phyloP scores from a whole-genome alignment of 2,113 vertebrate species.

The Zosterops hypoxanthus region DNA sequence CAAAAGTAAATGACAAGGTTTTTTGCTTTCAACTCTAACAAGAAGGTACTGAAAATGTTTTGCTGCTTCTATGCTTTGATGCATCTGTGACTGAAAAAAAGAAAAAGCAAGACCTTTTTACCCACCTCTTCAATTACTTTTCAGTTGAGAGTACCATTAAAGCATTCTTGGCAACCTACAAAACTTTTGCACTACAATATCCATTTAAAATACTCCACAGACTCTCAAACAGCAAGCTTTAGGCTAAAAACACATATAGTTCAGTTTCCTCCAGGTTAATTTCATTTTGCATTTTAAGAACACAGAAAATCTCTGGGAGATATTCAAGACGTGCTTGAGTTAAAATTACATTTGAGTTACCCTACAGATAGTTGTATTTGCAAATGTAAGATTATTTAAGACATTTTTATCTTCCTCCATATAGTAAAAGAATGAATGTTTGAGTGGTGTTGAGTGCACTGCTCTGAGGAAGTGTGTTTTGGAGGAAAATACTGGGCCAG shows the following conservation, averaged over 20 bases:
- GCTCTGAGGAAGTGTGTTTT: background rate
- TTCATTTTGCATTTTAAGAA: background rate
- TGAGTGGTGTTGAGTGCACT: background rate
- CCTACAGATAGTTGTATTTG: too few relatives aligned
- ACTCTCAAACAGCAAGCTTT: background rate
- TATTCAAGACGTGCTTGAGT: background rate
- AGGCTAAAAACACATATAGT: background rate
- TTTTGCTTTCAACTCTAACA: background rate
- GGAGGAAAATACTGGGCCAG: background rate
- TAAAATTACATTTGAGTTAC: background rate
- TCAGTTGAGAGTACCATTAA: background rate
- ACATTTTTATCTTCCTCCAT: background rate
- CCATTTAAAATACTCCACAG: background rate
- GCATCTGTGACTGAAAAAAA: background rate
- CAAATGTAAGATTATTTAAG: background rate
- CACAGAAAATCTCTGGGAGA: background rate
- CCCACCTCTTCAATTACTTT: background rate
- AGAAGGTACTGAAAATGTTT: background rate
- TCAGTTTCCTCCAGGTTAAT: background rate
- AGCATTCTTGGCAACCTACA: background rate
- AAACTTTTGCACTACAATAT: background rate
- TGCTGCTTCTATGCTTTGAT: background rate
- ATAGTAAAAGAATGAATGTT: background rate
- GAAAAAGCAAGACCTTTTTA: background rate
- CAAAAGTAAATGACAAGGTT: background rate